Evolutionary conservation across 1,140 invertebrate species (phyloP), one percentile per base, ranked within the genome.

Genomic region (Oedothorax gibbosus): DNA sequence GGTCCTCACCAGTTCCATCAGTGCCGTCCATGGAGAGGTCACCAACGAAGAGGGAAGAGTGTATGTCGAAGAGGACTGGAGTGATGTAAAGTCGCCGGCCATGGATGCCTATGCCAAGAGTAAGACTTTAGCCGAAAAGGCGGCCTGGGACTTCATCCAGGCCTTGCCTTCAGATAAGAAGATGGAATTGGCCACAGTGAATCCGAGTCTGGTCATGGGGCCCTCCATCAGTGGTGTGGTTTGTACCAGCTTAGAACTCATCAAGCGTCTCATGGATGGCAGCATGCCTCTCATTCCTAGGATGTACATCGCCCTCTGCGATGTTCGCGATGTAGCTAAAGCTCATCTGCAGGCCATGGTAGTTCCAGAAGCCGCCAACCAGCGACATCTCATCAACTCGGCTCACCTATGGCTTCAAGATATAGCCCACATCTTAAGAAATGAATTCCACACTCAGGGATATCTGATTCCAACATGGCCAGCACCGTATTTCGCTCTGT

Each of bases 131-230:
- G 92, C 92, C 10, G 92, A 93, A 88, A 91, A 90, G 87, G 90
- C 91, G 53, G 92, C 92, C 2, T 93, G 92, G 92, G 90, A 93
- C 68, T 93, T 91, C 87, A 88, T 92, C 7, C 89, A 91, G 80
- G 88, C 90, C 79, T 81, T 91, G 21, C 89, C 90, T 90, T 89
- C 90, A 35, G 88, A 89, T 54, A 89, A 91, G n/a, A 91, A 90
- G 80, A 91, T 93, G 80, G 91, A 92, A 87, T 86, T 93, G 71
- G 90, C 91, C 20, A 90, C 90, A 9, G 88, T 93, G 11, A 93
- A 93, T 87, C 92, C 92, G 11, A 89, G 88, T 3, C 89, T 92
- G 68, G 90, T 92, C 12, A 89, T 92, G 83, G 92, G 92, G 0
- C 92, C 92, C 12, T 88, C 92, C 18, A 87, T 92, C 0, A 89